Base-by-base conservation (phyloP, 2,113 vertebrate species). In the Dissostichus mawsoni region DNA sequence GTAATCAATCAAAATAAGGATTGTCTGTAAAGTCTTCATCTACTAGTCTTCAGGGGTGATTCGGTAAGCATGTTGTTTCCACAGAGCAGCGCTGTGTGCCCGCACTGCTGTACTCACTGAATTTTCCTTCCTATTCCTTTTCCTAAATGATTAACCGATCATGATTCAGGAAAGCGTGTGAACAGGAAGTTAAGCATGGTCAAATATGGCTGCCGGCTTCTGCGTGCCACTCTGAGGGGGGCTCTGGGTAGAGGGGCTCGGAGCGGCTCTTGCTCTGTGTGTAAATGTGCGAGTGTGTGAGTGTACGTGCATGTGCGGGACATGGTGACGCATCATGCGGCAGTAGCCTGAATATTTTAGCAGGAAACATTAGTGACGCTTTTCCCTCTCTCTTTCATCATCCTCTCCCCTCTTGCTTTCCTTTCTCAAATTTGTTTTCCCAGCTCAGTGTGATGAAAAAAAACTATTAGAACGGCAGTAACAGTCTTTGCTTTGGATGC, bases 291-390 rank as follows among this genome's bases (percentile, higher is more conserved):
- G 41, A 84, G 68, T 67, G 76, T 84, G 87, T 59, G 58, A 57
- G 50, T 80, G 87, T 74, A 56, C 53, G 51, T 65, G 86, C 69
- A 68, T 81, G 74, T 73, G 85, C 79, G 81, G 86, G 87, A 87
- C 80, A 88, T 62, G 62, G 87, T 90, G 92, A 94, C 89, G 85
- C 91, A 91, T 92, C 87, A 89, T 90, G 92, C 90, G 69, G 90
- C 90, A 91, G 82, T 73, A 81, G 73, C 78, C 84, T 90, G 88
- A 91, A 93, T 93, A 93, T 90, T 92, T 93, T 84, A 93, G 75
- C 92, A 93, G 91, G 90, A 92, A 92, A 91, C 92, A 93, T 93
- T 91, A 90, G 89, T 85, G 86, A 91, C 41, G 88, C 83, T 83
- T 88, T 91, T 58, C 84, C 73, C 58, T 88, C 59, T 63, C 84